A percentile compares a stretch with the other conserved stretches of the same genome.
Conservation (phyloP, 1,140 invertebrate species). For the Dermatophagoides farinae region DNA sequence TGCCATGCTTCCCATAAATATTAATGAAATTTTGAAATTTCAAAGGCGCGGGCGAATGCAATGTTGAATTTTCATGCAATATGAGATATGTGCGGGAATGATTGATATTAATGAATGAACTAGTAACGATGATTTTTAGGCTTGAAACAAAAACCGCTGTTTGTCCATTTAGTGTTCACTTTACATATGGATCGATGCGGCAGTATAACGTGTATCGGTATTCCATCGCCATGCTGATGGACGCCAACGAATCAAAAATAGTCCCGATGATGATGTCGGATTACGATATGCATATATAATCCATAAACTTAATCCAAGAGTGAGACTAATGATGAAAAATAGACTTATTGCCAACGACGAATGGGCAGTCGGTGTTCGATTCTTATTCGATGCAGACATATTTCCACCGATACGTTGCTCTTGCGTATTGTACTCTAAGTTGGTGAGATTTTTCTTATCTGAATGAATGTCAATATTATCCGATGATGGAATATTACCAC, state of each 20-base stretch:
- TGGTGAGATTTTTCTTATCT: background rate
- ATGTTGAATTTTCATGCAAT: too few species aligned
- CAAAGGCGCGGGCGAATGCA: too few species aligned
- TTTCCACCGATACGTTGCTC: background rate
- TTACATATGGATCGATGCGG: constrained; percentile 79
- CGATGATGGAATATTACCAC: constrained; percentile 17
- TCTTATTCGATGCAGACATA: constrained; percentile 18
- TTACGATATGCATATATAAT: constrained; percentile 73
- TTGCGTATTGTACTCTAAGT: constrained; percentile 2
- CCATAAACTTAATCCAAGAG: constrained; percentile 18
- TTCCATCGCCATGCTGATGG: constrained; percentile 78
- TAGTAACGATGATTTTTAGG: too few species aligned
- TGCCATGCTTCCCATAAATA: too few species aligned
- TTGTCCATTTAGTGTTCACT: background rate
- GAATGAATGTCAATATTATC: constrained; percentile 26
- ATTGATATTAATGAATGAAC: too few species aligned
- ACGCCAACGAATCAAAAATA: constrained; percentile 89
- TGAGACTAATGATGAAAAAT: constrained; percentile 17
- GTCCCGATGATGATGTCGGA: constrained; percentile 80
- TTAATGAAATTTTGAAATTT: too few species aligned
- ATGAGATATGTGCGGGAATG: too few species aligned
- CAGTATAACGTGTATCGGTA: constrained; percentile 70
- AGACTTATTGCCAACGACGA: constrained; percentile 9
- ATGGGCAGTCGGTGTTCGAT: background rate
- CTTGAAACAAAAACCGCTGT: too few species aligned